These are phyloP conservation scores for Zaprionus obscuricornis DNA, from an alignment of 2,888 invertebrate genomes.

Conservation along the genomic window DNA sequence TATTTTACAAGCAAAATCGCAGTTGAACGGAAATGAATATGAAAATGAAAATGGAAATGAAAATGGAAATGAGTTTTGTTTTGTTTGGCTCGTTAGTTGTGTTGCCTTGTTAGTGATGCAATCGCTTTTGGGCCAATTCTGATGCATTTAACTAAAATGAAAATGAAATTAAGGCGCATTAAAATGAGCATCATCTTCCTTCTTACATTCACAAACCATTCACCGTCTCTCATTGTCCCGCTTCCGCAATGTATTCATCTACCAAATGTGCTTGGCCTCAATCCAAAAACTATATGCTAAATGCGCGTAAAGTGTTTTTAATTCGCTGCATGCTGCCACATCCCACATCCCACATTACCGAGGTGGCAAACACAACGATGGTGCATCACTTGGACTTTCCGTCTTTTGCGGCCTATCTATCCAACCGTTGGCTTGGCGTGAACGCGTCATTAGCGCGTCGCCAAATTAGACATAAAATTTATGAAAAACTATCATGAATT, in stretches of 20 bases:
- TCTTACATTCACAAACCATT: not conserved
- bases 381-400: not conserved
- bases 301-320: conserved; percentile 68
- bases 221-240: not conserved
- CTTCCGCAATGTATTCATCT: too few species aligned
- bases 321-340: conserved; percentile 55
- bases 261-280: conserved; percentile 49
- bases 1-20: conserved; percentile 40
- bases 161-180: conserved; percentile 66
- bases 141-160: conserved; percentile 64
- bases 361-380: conserved; percentile 25
- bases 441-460: conserved; percentile 55
- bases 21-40: conserved; percentile 18
- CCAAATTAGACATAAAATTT: conserved; percentile 57
- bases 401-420: not conserved
- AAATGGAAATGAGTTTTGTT: conserved; percentile 28
- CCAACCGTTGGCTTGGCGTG: conserved; percentile 41
- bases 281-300: conserved; percentile 69
- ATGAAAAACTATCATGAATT: conserved; percentile 54
- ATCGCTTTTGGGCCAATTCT: conserved; percentile 29
- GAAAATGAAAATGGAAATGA: too few species aligned
- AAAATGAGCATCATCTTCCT: conserved; percentile 33
- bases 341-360: conserved; percentile 33
- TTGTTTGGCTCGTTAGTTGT: not conserved
- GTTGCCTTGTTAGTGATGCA: conserved; percentile 36